phyloP scores from a whole-genome alignment of 2,797 vertebrate genomes.

The Masticophis lateralis region DNA sequence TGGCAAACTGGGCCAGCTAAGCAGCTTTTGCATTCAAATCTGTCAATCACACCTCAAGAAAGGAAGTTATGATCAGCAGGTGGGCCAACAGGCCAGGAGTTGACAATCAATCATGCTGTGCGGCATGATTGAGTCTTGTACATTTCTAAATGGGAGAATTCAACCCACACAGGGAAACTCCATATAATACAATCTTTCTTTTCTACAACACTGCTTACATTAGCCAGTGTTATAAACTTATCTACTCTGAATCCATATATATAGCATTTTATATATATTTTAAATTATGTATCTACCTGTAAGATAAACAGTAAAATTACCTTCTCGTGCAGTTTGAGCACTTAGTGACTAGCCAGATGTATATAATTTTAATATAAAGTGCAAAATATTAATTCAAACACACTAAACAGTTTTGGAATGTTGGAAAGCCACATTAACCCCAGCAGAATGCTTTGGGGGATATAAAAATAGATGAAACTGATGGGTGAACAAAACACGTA shows the following conservation, averaged over 20 bases:
- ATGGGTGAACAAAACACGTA: not conserved
- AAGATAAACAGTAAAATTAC: not conserved
- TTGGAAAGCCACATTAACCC: not conserved
- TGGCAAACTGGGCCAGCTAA: not conserved
- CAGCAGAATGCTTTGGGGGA: not conserved
- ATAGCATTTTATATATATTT: not conserved
- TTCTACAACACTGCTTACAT: not conserved
- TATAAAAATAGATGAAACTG: not conserved
- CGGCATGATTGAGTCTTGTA: not conserved
- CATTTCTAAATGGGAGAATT: not conserved
- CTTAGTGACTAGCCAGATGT: not conserved
- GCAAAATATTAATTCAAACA: not conserved
- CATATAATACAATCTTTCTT: not conserved
- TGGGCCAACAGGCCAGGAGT: not conserved
- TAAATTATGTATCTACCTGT: not conserved
- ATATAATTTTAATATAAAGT: not conserved
- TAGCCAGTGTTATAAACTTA: not conserved
- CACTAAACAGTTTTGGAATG: not conserved
- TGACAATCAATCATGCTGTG: not conserved
- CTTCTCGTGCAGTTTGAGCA: not conserved
- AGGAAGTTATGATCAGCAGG: not conserved
- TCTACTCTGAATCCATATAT: not conserved
- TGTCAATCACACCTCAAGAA: not conserved
- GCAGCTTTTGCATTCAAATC: not conserved
- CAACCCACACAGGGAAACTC: not conserved